A percentile compares a stretch with the other conserved stretches of the same genome.
Evolutionary conservation across 2,113 vertebrate species (phyloP).

Genomic region (Urocynchramus pylzowi): DNA sequence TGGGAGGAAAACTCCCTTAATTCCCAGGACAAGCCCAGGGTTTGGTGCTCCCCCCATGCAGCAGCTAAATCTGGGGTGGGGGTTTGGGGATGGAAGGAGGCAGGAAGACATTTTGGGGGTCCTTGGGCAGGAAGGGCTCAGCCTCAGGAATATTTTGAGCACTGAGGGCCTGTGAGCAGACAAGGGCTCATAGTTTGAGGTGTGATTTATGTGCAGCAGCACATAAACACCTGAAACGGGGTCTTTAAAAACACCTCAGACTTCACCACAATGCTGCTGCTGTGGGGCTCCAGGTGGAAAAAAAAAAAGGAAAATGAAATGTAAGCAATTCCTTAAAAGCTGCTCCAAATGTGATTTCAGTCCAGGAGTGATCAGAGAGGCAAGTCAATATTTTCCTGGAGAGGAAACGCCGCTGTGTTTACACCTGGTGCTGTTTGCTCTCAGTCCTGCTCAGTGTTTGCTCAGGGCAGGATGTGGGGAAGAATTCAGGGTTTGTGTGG

Average conservation of each 20-base stretch:
- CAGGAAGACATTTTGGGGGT: neutral
- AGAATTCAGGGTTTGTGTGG: neutral
- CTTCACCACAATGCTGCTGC: neutral
- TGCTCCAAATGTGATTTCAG: neutral
- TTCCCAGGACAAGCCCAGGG: neutral
- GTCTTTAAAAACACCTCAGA: neutral
- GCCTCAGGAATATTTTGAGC: neutral
- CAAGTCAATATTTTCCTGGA: slow-evolving; percentile 26
- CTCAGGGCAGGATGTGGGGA: neutral
- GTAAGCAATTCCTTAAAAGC: neutral
- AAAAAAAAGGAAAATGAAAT: neutral
- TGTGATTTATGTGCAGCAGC: neutral
- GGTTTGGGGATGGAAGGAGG: neutral
- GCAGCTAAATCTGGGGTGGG: neutral
- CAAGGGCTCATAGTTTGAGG: neutral
- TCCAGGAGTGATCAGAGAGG: neutral
- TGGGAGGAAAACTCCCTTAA: neutral
- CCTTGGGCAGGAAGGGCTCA: neutral
- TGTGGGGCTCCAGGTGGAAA: neutral
- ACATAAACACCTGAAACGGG: neutral
- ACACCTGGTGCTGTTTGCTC: neutral
- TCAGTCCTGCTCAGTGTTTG: neutral
- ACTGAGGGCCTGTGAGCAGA: neutral
- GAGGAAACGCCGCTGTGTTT: neutral
- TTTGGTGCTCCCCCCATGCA: neutral